These are phyloP conservation scores for Archivesica marissinica DNA, from an alignment of 1,140 invertebrate genomes.

Conservation along the genomic window DNA sequence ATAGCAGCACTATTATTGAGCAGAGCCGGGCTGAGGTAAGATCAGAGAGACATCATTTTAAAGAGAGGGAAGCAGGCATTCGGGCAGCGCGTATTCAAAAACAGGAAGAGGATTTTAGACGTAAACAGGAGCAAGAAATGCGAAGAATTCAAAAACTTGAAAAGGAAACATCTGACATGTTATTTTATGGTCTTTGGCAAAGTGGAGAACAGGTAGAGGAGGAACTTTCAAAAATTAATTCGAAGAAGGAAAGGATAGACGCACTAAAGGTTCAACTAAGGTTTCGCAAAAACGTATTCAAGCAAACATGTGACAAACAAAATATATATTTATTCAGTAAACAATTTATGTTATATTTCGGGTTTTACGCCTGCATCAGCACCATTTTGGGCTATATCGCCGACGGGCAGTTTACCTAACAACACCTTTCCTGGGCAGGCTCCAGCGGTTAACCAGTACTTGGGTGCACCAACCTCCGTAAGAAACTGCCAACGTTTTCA, in stretches of 20 bases:
- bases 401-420: too few relatives aligned
- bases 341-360: too few relatives aligned
- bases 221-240: neutral
- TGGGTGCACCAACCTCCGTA: too few relatives aligned
- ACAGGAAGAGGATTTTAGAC: slow-evolving; percentile 1
- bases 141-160: slow-evolving; percentile 6
- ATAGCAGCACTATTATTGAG: neutral
- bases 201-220: slow-evolving; percentile 15
- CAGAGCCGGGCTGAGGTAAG: slow-evolving; percentile 16
- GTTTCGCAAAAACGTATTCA: slow-evolving; percentile 45
- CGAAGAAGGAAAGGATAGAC: slow-evolving; percentile 19
- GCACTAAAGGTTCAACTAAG: slow-evolving; percentile 33
- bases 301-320: slow-evolving; percentile 22
- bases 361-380: too few relatives aligned
- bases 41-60: slow-evolving; percentile 4
- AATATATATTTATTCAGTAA: too few relatives aligned
- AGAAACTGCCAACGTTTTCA: too few relatives aligned
- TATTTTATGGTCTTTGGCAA: slow-evolving; percentile 43
- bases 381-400: too few relatives aligned
- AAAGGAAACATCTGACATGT: slow-evolving; percentile 15
- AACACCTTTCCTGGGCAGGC: too few relatives aligned
- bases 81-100: neutral
- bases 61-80: neutral
- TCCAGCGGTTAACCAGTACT: too few relatives aligned
- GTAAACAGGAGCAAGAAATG: neutral